Evolutionary conservation across 2,797 vertebrate genomes (phyloP).

Genomic region (Spinibarbus caldwelli): DNA sequence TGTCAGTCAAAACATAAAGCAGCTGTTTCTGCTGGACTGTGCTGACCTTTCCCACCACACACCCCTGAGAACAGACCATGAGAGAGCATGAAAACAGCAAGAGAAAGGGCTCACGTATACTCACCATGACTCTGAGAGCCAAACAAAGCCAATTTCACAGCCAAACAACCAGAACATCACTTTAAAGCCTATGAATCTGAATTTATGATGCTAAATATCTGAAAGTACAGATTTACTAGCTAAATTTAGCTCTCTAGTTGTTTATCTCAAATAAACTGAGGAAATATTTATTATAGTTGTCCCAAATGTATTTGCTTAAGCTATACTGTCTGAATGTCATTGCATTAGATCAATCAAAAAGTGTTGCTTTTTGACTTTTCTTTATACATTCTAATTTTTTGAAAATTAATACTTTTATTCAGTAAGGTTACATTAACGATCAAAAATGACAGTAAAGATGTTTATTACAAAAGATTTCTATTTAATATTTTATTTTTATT

Average conservation of each 20-base stretch:
- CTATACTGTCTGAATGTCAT: background rate
- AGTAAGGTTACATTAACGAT: no score
- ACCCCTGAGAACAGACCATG: background rate
- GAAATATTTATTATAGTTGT: background rate
- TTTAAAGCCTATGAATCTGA: background rate
- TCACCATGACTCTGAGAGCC: background rate
- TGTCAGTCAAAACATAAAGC: slow-evolving; percentile 54
- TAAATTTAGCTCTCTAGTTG: background rate
- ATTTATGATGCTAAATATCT: background rate
- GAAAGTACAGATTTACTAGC: background rate
- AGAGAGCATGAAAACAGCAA: no score
- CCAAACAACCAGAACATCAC: background rate
- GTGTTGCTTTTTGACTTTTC: no score
- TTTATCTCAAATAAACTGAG: background rate
- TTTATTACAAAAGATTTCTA: no score
- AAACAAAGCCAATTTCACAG: background rate
- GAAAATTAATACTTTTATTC: no score
- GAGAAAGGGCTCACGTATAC: background rate
- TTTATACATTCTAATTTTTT: no score
- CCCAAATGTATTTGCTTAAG: background rate
- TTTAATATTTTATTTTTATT: no score
- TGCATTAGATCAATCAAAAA: no score
- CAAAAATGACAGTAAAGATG: background rate
- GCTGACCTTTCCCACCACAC: background rate
- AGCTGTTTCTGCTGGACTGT: slow-evolving; percentile 22